Evolutionary conservation across 2,888 invertebrate species (phyloP), one percentile per base, ranked within the genome.

Genomic region (Taenaris catops): DNA sequence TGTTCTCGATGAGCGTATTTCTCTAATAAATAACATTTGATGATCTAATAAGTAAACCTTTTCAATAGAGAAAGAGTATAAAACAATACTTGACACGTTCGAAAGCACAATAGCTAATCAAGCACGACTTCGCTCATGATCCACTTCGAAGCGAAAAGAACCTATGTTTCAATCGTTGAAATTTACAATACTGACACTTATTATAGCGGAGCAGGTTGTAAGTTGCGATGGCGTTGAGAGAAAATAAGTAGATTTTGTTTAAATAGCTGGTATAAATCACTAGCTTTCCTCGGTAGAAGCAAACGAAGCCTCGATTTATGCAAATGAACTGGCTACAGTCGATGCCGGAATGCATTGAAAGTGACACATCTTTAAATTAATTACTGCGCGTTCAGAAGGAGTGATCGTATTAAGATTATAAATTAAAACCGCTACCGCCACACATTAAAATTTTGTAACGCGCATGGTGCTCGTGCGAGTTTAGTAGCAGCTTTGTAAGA

Each of bases 101-200:
- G 41, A 48, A 49, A 44, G 44, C 47, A 51, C 46, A 49, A 53
- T 50, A 42, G 46, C 46, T 50, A 47, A 48, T 47, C 36, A 46
- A 40, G 49, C 46, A 50, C 44, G 44, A 44, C 44, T 44, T 4
- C 29, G 38, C 27, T 37, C 35, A 44, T 39, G 37, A 35, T 31
- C 17, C 29, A 28, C 27, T 36, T 23, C 24, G 9, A 20, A 32
- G 19, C 20, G 21, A 31, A 28, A 38, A 16, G 8, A 8, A 14
- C 28, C 8, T 14, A 33, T 26, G 23, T 18, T 20, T 8, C 5
- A 6, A 14, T 8, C 7, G 4, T 5, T 8, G 3, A n/a, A 4
- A 1, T 27, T 23, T 25, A 3, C 7, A 8, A 38, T 34, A 34
- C n/a, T n/a, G n/a, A n/a, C n/a, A n/a, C n/a, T n/a, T n/a, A n/a